Percentiles rank a stretch among this genome's conserved stretches.
Evolutionary conservation across 2,113 vertebrate genomes (phyloP).

Genomic region (Siniperca chuatsi): DNA sequence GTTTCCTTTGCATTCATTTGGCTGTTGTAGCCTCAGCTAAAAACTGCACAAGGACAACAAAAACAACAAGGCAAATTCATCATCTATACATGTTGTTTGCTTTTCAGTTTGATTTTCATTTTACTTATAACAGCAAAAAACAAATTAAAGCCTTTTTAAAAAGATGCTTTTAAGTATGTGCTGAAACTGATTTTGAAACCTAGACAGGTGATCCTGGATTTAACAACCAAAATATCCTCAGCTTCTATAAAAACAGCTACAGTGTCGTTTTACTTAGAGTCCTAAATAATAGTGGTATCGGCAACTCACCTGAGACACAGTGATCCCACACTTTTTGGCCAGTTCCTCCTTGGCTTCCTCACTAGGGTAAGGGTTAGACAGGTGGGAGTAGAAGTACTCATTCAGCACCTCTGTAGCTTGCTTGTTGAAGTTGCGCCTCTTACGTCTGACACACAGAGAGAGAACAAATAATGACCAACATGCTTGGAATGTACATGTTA

Average conservation of each 20-base stretch:
- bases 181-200: slow-evolving; percentile 1
- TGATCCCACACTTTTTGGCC: slow-evolving; percentile 92
- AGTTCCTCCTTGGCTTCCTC: slow-evolving; percentile 95
- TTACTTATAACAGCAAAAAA: not conserved
- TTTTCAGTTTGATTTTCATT: not conserved
- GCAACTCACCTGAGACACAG: slow-evolving; percentile 88
- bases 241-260: not conserved
- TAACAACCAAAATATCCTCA: not conserved
- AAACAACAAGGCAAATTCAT: not conserved
- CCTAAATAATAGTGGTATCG: not conserved
- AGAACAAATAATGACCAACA: slow-evolving; percentile 30
- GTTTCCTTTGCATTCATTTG: slow-evolving; percentile 24
- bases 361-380: slow-evolving; percentile 93
- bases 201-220: not conserved
- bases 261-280: not conserved
- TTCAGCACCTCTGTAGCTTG: slow-evolving; percentile 93
- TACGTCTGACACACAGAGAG: slow-evolving; percentile 79
- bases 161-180: not conserved
- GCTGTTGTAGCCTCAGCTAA: not conserved
- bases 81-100: not conserved
- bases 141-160: not conserved
- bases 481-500: slow-evolving; percentile 22
- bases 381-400: slow-evolving; percentile 93
- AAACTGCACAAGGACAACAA: not conserved
- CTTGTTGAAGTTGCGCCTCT: slow-evolving; percentile 92